phyloP scores from a whole-genome alignment of 2,888 invertebrate genomes.

The Callyntrura sp. region DNA sequence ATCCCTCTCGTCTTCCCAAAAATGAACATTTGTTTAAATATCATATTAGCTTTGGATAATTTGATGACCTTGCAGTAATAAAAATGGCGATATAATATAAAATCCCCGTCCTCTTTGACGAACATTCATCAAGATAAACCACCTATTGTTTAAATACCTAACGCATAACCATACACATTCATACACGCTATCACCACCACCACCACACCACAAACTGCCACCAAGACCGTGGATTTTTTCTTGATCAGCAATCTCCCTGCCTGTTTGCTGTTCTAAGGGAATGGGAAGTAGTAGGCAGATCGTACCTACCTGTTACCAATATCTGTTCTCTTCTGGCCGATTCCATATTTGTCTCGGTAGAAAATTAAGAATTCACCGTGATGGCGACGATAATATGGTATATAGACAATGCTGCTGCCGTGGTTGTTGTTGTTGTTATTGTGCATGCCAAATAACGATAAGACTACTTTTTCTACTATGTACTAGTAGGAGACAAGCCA shows the following conservation, averaged over 20 bases:
- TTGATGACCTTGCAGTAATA: constrained; percentile 45
- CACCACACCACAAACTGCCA: not conserved
- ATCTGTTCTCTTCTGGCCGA: constrained; percentile 28
- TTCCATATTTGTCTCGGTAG: constrained; percentile 59
- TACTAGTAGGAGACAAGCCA: constrained; percentile 33
- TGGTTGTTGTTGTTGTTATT: constrained; percentile 26
- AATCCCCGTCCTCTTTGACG: not conserved
- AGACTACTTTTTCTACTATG: not conserved
- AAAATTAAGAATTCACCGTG: constrained; percentile 55
- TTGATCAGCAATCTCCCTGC: not conserved
- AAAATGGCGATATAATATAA: not conserved
- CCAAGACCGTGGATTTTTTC: not conserved
- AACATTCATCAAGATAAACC: constrained; percentile 28
- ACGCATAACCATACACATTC: not conserved
- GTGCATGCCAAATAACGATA: not conserved
- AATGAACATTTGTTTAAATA: constrained; percentile 27
- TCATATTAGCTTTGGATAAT: not conserved
- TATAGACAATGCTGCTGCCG: not conserved
- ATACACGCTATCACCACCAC: not conserved
- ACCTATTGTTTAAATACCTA: not conserved
- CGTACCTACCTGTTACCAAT: not conserved
- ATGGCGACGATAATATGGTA: not conserved
- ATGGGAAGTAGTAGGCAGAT: constrained; percentile 6
- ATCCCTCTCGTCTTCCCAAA: constrained; percentile 47
- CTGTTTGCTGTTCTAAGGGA: not conserved